Evolutionary conservation across 2,888 invertebrate genomes (phyloP).

Genomic region (Odontothrips loti): DNA sequence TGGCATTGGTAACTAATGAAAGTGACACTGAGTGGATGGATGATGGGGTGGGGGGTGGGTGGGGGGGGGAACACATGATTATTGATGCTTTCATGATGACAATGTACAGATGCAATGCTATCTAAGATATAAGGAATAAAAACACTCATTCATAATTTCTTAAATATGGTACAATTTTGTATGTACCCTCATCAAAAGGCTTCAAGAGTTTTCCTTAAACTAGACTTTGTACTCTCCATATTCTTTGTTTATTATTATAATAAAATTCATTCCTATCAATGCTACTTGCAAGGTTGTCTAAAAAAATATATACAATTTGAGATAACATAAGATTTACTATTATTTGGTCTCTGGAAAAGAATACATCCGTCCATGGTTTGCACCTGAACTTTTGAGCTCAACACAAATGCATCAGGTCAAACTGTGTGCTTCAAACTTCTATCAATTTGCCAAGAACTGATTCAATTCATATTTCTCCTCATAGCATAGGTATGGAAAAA

Average conservation of each 20-base stretch:
- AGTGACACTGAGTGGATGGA: no score
- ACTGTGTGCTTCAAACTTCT: no score
- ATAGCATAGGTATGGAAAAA: not conserved
- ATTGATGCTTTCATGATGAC: no score
- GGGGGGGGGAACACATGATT: no score
- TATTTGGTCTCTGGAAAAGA: conserved; percentile 20
- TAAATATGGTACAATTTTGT: not conserved
- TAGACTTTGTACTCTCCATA: conserved; percentile 15
- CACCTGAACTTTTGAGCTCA: not conserved
- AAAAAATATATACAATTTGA: conserved; percentile 16
- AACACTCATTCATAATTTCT: not conserved
- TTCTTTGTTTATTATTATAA: conserved; percentile 23
- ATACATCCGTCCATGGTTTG: not conserved
- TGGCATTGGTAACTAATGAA: no score
- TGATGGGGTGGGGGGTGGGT: no score
- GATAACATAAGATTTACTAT: not conserved
- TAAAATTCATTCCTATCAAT: not conserved
- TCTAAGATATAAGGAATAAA: no score
- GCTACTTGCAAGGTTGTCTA: not conserved
- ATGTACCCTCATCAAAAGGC: not conserved
- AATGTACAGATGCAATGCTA: no score
- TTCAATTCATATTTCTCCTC: not conserved
- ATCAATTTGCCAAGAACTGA: no score
- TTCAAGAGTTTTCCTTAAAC: conserved; percentile 20
- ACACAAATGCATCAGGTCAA: not conserved